phyloP scores from a whole-genome alignment of 53 echinoderm and acorn worm species.

The Hippasteria phrygiana region DNA sequence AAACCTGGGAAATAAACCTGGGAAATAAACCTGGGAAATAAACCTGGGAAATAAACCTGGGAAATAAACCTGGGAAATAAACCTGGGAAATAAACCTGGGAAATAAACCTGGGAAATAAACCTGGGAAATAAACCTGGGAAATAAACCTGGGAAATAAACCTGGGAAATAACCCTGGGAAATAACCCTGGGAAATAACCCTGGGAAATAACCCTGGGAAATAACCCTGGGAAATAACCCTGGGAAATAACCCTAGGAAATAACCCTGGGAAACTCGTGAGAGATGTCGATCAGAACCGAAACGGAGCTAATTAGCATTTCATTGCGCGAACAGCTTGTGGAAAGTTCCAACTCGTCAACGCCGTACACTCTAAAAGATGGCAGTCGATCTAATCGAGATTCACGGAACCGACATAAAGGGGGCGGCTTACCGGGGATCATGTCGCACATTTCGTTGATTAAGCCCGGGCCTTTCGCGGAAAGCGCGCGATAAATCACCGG shows the following conservation, averaged over 20 bases:
- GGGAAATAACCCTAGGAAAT: background rate
- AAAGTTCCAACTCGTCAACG: background rate
- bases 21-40: no score
- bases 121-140: no score
- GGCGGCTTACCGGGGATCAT: constrained; percentile 31
- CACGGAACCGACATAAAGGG: background rate
- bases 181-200: no score
- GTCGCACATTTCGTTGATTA: constrained; percentile 42
- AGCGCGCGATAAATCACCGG: constrained; percentile 9
- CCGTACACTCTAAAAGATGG: background rate
- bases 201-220: no score
- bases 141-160: no score
- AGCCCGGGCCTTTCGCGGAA: constrained; percentile 29
- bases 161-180: no score
- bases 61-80: no score
- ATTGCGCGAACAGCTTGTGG: background rate
- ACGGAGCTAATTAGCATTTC: constrained; percentile 4
- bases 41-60: no score
- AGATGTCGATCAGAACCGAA: background rate
- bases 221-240: no score
- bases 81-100: no score
- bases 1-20: no score
- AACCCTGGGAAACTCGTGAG: background rate
- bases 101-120: no score
- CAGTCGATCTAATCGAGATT: background rate